Base-by-base conservation (phyloP, 2,113 vertebrate genomes). In the Dipodomys spectabilis region DNA sequence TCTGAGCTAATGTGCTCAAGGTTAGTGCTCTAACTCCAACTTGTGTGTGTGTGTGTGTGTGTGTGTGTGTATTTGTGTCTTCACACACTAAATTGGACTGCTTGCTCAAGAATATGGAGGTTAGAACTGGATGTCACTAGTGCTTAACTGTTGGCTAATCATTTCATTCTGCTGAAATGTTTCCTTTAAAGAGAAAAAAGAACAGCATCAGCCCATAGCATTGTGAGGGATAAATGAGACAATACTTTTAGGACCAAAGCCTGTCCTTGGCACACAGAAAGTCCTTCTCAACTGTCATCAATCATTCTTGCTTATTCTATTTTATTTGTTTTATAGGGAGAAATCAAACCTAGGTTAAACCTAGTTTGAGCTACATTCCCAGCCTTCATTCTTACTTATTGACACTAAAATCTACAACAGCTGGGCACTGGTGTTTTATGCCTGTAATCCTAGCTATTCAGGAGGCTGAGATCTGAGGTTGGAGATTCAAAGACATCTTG, bases 101-200 rank as follows among this genome's bases (percentile, higher is more conserved):
- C 69, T 45, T 32, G 13, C 64, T 94, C 67, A 86, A 85, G 79
- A 82, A 19, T 30, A 15, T 2, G 16, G 39, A 6, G 12, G 74
- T 79, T 69, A 35, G 73, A 35, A 8, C 19, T 30, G 15, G 53
- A 44, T 28, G 5, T 64, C 80, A 92, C 23, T 88, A 82, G 57
- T 69, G 44, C 87, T 82, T 73, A 20, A 39, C 64, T 65, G 78
- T 35, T 39, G 39, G 39, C 25, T 77, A 82, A 80, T 86, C 39
- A 78, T 30, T 35, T 77, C 25, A 23, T 86, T 83, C 62, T 93
- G 81, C 78, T 95, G 87, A 84, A n/a, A 83, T 1, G 64, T 82
- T 79, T 88, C 71, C 64, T 32, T 53, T 65, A 80, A 72, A 74
- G 23, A 23, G 9, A 23, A 5, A 32, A 27, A 71, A 89, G 90